Percentiles rank a stretch among this genome's conserved stretches.
These are phyloP conservation scores for Copsychus sechellarum DNA, from an alignment of 2,113 vertebrate species.

Conservation along the genomic window DNA sequence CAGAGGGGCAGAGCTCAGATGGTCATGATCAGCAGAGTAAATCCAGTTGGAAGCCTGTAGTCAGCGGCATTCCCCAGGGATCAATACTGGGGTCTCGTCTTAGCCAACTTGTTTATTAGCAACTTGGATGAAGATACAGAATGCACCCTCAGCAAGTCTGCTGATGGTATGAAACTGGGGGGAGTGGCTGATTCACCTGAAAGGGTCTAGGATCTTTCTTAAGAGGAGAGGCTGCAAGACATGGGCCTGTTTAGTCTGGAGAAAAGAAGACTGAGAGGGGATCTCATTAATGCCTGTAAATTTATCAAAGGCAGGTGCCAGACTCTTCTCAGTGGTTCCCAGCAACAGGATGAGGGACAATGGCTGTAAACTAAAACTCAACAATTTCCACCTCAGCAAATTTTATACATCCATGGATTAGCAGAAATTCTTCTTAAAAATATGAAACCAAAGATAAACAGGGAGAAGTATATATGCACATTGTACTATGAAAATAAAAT, in stretches of 20 bases:
- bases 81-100: not conserved
- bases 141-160: not conserved
- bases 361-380: not conserved
- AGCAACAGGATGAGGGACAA: not conserved
- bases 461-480: not conserved
- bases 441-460: not conserved
- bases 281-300: not conserved
- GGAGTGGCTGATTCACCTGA: not conserved
- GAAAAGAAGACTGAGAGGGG: not conserved
- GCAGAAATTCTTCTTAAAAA: not conserved
- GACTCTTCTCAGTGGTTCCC: not conserved
- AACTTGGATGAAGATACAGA: not conserved
- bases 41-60: not conserved
- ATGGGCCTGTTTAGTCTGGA: not conserved
- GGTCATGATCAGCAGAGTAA: rapidly evolving
- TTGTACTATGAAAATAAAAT: not conserved
- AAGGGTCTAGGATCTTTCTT: not conserved
- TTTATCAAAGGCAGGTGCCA: not conserved
- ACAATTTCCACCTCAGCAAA: not conserved
- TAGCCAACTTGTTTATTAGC: not conserved
- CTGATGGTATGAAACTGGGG: not conserved
- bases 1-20: not conserved
- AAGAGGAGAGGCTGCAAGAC: not conserved
- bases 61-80: not conserved
- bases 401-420: not conserved